These are phyloP conservation scores for Trididemnum clinides DNA, from an alignment of 23 tunicate species.

Conservation along the genomic window DNA sequence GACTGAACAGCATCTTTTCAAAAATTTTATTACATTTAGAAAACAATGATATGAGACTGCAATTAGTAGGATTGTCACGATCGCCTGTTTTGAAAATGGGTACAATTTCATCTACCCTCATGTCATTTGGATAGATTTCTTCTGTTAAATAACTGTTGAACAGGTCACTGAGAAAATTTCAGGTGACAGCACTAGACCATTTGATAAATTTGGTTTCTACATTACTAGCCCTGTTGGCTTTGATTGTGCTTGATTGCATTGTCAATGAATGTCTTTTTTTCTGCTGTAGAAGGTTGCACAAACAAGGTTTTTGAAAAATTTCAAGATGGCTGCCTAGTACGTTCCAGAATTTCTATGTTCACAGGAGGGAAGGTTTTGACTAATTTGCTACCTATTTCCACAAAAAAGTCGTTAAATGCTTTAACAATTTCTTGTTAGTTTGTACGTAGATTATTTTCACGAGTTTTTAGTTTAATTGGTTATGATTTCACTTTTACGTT, in stretches of 20 bases:
- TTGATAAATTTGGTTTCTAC: not conserved
- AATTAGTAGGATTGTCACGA: not conserved
- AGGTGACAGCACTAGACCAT: not conserved
- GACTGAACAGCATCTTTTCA: not conserved
- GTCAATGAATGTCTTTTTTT: not conserved
- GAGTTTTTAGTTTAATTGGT: not conserved
- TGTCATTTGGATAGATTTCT: not conserved
- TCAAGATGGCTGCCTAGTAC: not conserved
- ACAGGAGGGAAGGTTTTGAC: too few species aligned
- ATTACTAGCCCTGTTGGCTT: not conserved
- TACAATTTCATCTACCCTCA: not conserved
- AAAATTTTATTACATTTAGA: not conserved
- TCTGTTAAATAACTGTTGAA: too few species aligned
- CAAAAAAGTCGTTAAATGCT: too few species aligned
- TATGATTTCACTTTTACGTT: not conserved
- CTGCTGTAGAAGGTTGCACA: not conserved
- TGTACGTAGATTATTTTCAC: not conserved
- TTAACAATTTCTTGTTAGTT: not conserved
- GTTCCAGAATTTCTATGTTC: too few species aligned
- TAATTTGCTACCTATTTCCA: too few species aligned
- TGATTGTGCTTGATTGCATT: not conserved
- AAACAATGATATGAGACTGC: not conserved
- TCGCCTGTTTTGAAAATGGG: constrained; percentile 4
- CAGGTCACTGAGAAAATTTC: not conserved
- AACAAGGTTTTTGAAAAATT: not conserved